Evolutionary conservation across 2,888 invertebrate genomes (phyloP).

Genomic region (Campoplex nolae): DNA sequence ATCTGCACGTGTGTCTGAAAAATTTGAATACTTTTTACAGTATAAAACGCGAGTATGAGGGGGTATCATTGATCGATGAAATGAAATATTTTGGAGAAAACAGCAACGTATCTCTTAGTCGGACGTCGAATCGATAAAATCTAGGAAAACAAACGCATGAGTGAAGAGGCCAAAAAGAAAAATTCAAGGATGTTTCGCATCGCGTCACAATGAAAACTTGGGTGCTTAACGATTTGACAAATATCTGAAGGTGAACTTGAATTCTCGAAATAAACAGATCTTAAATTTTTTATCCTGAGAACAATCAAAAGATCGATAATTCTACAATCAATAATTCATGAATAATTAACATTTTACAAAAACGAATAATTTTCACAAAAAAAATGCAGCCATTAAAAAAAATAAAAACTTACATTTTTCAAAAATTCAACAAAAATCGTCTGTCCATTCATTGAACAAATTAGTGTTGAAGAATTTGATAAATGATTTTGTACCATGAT

Average conservation of each 20-base stretch:
- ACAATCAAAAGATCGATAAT: background rate
- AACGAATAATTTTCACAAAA: background rate
- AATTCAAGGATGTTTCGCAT: constrained; percentile 1
- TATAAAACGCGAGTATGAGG: background rate
- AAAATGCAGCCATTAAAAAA: too few relatives aligned
- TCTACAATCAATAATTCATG: too few relatives aligned
- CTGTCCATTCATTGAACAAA: too few relatives aligned
- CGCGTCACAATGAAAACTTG: background rate
- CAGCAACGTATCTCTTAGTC: background rate
- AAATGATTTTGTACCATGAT: too few relatives aligned
- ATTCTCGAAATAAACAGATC: background rate
- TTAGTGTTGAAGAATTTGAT: too few relatives aligned
- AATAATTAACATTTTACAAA: too few relatives aligned
- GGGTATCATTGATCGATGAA: background rate
- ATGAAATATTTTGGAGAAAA: background rate
- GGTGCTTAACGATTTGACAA: background rate
- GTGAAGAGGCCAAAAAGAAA: background rate
- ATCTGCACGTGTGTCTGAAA: background rate
- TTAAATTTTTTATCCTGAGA: background rate
- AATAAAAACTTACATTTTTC: too few relatives aligned
- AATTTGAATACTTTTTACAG: background rate
- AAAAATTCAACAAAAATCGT: too few relatives aligned
- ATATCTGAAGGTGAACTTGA: background rate
- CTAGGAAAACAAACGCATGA: background rate
- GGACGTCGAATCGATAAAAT: constrained; percentile 2